These are phyloP conservation scores for Steromphala cineraria DNA, from an alignment of 2,888 invertebrate species.

Conservation along the genomic window DNA sequence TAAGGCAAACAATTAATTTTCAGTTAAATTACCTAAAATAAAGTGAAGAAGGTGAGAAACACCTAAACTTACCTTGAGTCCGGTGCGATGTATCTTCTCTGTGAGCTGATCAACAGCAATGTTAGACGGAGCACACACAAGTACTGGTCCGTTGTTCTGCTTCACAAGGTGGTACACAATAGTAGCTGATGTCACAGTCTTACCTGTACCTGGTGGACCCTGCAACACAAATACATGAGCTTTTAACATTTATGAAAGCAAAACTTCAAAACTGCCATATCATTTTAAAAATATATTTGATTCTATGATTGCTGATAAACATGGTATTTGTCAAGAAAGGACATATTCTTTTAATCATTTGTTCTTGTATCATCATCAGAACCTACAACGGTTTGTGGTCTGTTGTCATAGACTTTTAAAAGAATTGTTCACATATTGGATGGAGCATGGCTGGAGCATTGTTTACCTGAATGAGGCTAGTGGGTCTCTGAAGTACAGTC, in stretches of 20 bases:
- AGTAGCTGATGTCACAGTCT: constrained; percentile 99
- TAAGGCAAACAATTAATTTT: neutral
- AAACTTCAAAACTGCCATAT: no score
- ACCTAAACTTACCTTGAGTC: constrained; percentile 82
- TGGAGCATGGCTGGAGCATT: no score
- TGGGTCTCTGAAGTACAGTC: constrained; percentile 95
- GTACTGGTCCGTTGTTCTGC: constrained; percentile 91
- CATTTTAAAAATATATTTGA: no score
- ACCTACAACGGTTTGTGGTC: no score
- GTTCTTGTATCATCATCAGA: no score
- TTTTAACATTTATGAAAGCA: no score
- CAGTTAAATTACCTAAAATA: neutral
- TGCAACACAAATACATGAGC: constrained; percentile 44
- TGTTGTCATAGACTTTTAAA: no score
- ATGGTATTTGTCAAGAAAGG: no score
- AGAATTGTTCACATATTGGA: no score
- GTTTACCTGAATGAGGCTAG: constrained; percentile 93
- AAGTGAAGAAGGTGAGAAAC: neutral
- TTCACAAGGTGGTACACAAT: constrained; percentile 98
- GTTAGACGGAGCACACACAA: constrained; percentile 99
- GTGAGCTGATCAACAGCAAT: constrained; percentile 99
- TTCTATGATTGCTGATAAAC: no score
- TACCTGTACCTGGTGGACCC: constrained; percentile 96
- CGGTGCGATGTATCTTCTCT: constrained; percentile 98
- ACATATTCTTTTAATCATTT: no score